Evolutionary conservation across 1,140 invertebrate species (phyloP), one percentile per base, ranked within the genome.

Genomic region (Papilio helenus): DNA sequence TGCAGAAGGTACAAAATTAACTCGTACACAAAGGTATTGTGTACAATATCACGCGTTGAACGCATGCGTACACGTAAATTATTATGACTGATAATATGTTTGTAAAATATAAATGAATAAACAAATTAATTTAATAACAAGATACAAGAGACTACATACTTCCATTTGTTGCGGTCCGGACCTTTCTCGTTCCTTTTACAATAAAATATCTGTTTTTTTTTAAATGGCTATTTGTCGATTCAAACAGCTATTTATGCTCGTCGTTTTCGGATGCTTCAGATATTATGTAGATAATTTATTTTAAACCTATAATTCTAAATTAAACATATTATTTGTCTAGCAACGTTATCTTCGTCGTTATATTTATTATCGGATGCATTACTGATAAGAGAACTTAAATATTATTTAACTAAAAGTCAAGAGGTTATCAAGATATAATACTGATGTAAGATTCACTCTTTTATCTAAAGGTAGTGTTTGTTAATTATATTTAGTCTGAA

Each of bases 1-100:
- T 79, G 49, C 61, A 79, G 71, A 44, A 72, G 2, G 34, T 44
- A 44, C 39, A n/a, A 20, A 72, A 42, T 72, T 72, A 39, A 72
- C 16, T 44, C 2, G n/a, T 34, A 18, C 71, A 72, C 71, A 44
- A 20, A 68, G 23, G 51, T 55, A 68, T 68, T 68, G 26, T 34
- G 12, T 34, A 68, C 68, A 42, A 72, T 44, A 72, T 72, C 71
- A 72, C 71, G 71, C 71, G 39, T 44, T 18, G 8, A 44, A 44
- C 39, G 39, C 71, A 72, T 72, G 71, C 0, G 0, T 72, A 72
- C 26, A 29, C 23, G 3, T 65, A 29, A 5, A 16, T 44, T 0
- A 12, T 46, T 72, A 72, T 44, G 34, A 72, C 0, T 72, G 4
- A 29, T 29, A 7, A 34, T 65, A 34, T 29, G 10, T 65, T 0